Evolutionary conservation across 2,797 vertebrate species (phyloP).

Genomic region (Diceros bicornis): DNA sequence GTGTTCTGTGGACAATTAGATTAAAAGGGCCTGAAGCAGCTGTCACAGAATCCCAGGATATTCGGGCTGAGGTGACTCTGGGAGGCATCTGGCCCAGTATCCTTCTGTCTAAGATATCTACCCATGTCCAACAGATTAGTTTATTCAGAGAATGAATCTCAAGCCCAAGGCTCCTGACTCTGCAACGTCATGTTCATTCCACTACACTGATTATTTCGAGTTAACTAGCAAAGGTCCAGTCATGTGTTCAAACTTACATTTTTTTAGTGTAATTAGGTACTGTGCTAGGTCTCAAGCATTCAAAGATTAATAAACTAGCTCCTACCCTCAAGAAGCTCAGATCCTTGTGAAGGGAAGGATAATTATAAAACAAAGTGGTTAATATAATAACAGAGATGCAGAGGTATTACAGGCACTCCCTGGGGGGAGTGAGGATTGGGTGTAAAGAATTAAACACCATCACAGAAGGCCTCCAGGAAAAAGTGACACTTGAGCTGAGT

Average conservation of each 20-base stretch:
- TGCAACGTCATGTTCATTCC: neutral
- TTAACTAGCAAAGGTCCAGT: neutral
- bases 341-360: neutral
- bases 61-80: neutral
- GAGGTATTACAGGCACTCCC: neutral
- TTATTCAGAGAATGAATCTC: neutral
- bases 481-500: neutral
- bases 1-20: neutral
- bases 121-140: neutral
- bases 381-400: neutral
- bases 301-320: neutral
- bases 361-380: neutral
- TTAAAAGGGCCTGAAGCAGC: neutral
- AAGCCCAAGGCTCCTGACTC: neutral
- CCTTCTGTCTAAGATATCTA: neutral
- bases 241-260: conserved; percentile 1
- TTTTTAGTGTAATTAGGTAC: neutral
- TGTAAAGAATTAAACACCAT: neutral
- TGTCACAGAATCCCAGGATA: neutral
- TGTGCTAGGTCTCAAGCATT: neutral
- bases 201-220: neutral
- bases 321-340: neutral
- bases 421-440: neutral
- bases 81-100: neutral
- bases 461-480: neutral